Percentiles rank a stretch among this genome's conserved stretches.
These are phyloP conservation scores for Tachysurus vachellii DNA, from an alignment of 2,113 vertebrate genomes.

Conservation along the genomic window DNA sequence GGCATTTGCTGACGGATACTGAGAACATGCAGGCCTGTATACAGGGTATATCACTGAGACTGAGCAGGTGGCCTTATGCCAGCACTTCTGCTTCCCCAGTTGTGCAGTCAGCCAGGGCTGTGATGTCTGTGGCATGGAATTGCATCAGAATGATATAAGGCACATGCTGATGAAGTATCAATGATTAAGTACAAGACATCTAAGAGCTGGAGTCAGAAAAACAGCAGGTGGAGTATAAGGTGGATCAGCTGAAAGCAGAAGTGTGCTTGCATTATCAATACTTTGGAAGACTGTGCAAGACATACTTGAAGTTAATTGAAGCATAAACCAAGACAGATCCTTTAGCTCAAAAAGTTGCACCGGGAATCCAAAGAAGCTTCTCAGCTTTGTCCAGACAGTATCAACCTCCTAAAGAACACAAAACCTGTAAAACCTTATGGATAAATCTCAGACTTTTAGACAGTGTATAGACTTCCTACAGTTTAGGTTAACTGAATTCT, in stretches of 20 bases:
- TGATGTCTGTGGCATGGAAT: constrained; percentile 92
- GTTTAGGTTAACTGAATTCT: constrained; percentile 90
- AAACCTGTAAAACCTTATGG: constrained; percentile 94
- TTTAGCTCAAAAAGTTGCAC: constrained; percentile 85
- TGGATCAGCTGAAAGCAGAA: constrained; percentile 90
- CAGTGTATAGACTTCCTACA: constrained; percentile 81
- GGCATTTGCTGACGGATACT: constrained; percentile 90
- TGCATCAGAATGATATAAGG: constrained; percentile 91
- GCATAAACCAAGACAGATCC: constrained; percentile 86
- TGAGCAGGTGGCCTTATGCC: constrained; percentile 95
- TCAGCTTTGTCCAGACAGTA: constrained; percentile 86
- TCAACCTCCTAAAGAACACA: constrained; percentile 98
- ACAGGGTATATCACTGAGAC: constrained; percentile 91
- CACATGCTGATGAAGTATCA: constrained; percentile 94
- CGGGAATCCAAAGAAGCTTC: constrained; percentile 91
- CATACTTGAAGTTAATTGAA: constrained; percentile 84
- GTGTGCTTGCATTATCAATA: constrained; percentile 91
- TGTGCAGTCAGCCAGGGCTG: constrained; percentile 91
- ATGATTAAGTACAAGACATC: constrained; percentile 91
- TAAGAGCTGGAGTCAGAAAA: constrained; percentile 95
- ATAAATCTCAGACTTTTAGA: constrained; percentile 90
- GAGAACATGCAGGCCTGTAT: constrained; percentile 92
- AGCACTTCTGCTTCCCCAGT: constrained; percentile 96
- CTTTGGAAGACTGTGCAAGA: constrained; percentile 91
- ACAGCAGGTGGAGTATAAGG: constrained; percentile 91